Conservation (phyloP, 37 sponge, comb jelly and placozoan species). For the Mnemiopsis leidyi region DNA sequence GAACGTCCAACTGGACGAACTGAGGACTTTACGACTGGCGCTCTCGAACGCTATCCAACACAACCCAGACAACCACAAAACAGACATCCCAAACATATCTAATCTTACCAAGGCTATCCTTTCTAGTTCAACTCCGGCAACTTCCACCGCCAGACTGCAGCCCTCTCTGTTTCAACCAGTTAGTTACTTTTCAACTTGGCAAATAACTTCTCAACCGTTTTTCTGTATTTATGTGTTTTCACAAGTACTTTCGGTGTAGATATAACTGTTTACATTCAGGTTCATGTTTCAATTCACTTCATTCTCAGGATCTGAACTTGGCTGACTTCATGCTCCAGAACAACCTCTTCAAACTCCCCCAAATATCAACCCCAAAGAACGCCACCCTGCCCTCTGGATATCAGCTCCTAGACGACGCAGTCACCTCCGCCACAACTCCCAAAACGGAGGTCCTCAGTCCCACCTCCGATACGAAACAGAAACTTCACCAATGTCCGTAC, state of each 20-base stretch:
- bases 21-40: background rate
- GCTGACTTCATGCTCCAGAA: constrained; percentile 17
- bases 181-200: too few relatives aligned
- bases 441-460: constrained; percentile 33
- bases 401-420: background rate
- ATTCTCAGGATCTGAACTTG: background rate
- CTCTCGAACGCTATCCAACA: background rate
- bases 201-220: too few relatives aligned
- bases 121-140: background rate
- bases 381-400: background rate
- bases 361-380: background rate
- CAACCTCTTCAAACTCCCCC: background rate
- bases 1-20: constrained; percentile 12
- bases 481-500: constrained; percentile 54
- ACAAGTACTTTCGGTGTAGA: too few relatives aligned
- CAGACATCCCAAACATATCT: constrained; percentile 19
- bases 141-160: background rate
- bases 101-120: background rate
- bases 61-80: background rate
- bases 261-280: too few relatives aligned
- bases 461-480: background rate
- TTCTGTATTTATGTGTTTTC: too few relatives aligned
- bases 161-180: background rate
- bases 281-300: too few relatives aligned
- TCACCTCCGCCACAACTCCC: background rate